Base-by-base conservation (phyloP, 2,113 vertebrate species). In the Mungos mungo region DNA sequence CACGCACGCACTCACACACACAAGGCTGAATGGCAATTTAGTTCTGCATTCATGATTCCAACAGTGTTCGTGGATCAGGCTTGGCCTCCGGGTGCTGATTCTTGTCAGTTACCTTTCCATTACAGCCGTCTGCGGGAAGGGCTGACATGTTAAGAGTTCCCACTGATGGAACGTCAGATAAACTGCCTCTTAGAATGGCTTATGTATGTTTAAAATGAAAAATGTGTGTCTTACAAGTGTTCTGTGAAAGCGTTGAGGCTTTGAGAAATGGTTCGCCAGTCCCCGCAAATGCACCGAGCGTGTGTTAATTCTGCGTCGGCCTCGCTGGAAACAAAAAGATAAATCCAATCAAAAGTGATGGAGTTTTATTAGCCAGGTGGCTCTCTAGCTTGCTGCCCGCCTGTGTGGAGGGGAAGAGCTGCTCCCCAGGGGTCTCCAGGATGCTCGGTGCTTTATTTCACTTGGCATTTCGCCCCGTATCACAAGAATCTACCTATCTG, bases 141-240 rank as follows among this genome's bases (percentile, higher is more conserved):
- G 31, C 65, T 80, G 85, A 35, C 0, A 0, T 18, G 65, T 50
- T 47, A 63, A 69, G 88, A 60, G 69, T 84, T 54, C 47, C 87
- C 69, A 2, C 12, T 65, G 54, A 96, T 76, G 57, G 76, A 80
- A 35, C 2, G 12, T 93, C 95, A 96, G 90, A 89, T 93, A 47
- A 91, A 88, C 81, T 50, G 94, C 83, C 68, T 57, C 90, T 87
- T 80, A 88, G 69, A 82, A 52, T 45, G 74, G 74, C 88, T 57
- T 41, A 12, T 60, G 72, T 87, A 18, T 86, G 72, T 72, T 83
- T 79, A 79, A 95, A 95, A 65, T 84, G 93, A 94, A 92, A 96
- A 71, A 47, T n/a, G 45, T 69, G 54, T 57, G 88, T 86, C 66
- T 95, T 29, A 41, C 52, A 41, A 82, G 79, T 19, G 74, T 60